phyloP scores from a whole-genome alignment of 2,113 vertebrate genomes.

The Macquaria ambigua region DNA sequence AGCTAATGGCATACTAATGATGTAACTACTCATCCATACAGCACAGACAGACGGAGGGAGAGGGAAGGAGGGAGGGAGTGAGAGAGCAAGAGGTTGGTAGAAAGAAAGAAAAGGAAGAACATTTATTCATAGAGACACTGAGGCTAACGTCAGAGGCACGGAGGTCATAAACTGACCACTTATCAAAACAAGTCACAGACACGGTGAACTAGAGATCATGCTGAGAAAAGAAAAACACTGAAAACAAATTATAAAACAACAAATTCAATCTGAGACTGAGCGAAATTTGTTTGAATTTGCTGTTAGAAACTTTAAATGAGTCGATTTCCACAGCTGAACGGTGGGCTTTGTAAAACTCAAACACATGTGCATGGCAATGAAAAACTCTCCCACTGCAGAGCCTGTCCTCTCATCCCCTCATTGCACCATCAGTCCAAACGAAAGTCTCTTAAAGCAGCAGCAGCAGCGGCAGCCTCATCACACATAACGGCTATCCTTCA shows the following conservation, averaged over 20 bases:
- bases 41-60: background rate
- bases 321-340: slow-evolving; percentile 31
- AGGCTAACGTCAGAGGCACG: background rate
- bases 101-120: background rate
- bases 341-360: slow-evolving; percentile 24
- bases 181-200: slow-evolving; percentile 44
- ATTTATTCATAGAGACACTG: slow-evolving; percentile 2
- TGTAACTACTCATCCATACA: slow-evolving; percentile 68
- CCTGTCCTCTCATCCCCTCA: slow-evolving; percentile 35
- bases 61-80: background rate
- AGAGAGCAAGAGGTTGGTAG: background rate
- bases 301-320: slow-evolving; percentile 25
- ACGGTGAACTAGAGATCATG: background rate
- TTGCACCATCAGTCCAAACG: slow-evolving; percentile 24
- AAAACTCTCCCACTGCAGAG: slow-evolving; percentile 39
- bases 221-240: slow-evolving; percentile 8
- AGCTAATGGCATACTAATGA: slow-evolving; percentile 85
- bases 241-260: background rate
- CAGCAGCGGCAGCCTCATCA: slow-evolving; percentile 5
- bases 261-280: background rate
- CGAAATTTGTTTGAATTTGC: slow-evolving; percentile 17
- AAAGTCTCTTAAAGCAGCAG: slow-evolving; percentile 30
- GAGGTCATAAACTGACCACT: slow-evolving; percentile 50
- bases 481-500: slow-evolving; percentile 11
- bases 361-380: slow-evolving; percentile 30